A percentile compares a stretch with the other conserved stretches of the same genome.
These are phyloP conservation scores for Ochropleura leucogaster DNA, from an alignment of 2,888 invertebrate species.

Conservation along the genomic window DNA sequence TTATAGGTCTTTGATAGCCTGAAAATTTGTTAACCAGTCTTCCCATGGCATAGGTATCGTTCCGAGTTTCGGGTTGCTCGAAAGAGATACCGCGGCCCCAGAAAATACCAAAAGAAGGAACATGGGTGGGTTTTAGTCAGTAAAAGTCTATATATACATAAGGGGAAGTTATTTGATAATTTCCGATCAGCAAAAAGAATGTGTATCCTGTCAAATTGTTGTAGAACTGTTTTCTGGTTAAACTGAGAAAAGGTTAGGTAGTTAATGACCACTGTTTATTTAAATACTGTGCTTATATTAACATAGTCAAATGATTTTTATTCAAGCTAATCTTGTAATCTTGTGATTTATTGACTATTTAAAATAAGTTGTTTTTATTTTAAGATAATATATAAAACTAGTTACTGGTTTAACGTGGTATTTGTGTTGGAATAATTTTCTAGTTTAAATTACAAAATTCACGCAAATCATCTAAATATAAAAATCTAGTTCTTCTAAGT, in stretches of 20 bases:
- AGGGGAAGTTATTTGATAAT: too few species aligned
- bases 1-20: background rate
- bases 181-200: too few species aligned
- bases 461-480: background rate
- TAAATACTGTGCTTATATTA: constrained; percentile 26
- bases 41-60: too few species aligned
- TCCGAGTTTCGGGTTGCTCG: too few species aligned
- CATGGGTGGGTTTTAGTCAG: too few species aligned
- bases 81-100: too few species aligned
- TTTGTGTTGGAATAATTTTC: constrained; percentile 10
- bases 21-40: background rate
- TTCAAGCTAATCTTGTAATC: background rate
- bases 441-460: background rate
- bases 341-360: constrained; percentile 22
- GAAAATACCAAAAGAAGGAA: too few species aligned
- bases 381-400: constrained; percentile 14
- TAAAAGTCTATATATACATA: too few species aligned
- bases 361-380: background rate
- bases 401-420: background rate
- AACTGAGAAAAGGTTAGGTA: too few species aligned
- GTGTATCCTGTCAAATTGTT: too few species aligned
- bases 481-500: background rate
- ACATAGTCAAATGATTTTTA: constrained; percentile 3
- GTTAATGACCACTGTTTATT: constrained; percentile 14
- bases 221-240: too few species aligned